These are phyloP conservation scores for Oncorhynchus masou DNA, from an alignment of 2,113 vertebrate genomes.

Conservation along the genomic window DNA sequence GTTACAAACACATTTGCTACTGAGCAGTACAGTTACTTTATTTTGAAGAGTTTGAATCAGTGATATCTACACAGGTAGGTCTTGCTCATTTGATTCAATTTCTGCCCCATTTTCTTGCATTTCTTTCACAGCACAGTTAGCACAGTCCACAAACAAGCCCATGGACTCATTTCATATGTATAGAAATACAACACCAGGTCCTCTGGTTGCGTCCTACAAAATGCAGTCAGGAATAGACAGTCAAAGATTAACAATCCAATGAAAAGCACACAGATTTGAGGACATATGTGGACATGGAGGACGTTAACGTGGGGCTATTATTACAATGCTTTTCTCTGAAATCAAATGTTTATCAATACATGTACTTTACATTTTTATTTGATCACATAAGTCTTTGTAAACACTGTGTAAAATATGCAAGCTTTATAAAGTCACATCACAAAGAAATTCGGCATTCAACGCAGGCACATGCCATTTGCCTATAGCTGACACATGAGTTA, in stretches of 20 bases:
- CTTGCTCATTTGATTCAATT: conserved; percentile 55
- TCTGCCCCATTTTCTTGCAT: conserved; percentile 38
- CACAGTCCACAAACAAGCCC: conserved; percentile 38
- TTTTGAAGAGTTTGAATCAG: conserved; percentile 70
- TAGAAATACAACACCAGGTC: conserved; percentile 56
- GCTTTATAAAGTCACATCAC: conserved; percentile 73
- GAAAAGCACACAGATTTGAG: conserved; percentile 63
- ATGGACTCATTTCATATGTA: conserved; percentile 18
- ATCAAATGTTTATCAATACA: conserved; percentile 62
- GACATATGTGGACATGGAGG: conserved; percentile 58
- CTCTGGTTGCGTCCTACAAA: conserved; percentile 71
- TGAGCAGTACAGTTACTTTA: conserved; percentile 77
- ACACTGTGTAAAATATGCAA: conserved; percentile 77
- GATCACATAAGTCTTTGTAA: conserved; percentile 71
- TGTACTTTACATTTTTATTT: conserved; percentile 55
- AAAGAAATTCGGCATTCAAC: conserved; percentile 57
- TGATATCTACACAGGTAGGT: conserved; percentile 76
- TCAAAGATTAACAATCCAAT: conserved; percentile 49
- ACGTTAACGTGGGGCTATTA: conserved; percentile 39
- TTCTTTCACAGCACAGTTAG: conserved; percentile 50
- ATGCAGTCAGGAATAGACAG: conserved; percentile 64
- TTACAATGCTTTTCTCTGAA: conserved; percentile 52
- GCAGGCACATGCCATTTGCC: conserved; percentile 72
- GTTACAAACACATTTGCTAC: conserved; percentile 94
- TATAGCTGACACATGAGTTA: conserved; percentile 55